A percentile compares a stretch with the other conserved stretches of the same genome.
Evolutionary conservation across 2,888 invertebrate species (phyloP).

Genomic region (Augiades crinisus): DNA sequence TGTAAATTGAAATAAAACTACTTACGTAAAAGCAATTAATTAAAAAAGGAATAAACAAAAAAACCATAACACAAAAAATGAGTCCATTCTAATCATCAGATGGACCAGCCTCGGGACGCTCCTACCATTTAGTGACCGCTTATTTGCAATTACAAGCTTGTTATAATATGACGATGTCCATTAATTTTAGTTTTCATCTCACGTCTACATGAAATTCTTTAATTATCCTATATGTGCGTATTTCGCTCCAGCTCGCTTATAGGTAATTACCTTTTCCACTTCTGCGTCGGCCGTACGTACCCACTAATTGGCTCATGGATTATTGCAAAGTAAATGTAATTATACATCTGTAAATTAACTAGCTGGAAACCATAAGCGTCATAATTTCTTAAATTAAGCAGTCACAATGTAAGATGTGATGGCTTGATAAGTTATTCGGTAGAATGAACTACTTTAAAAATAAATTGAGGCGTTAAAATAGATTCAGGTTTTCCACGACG

Average conservation of each 20-base stretch:
- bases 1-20: too few relatives aligned
- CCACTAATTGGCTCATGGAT: conserved; percentile 22
- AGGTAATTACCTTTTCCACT: conserved; percentile 21
- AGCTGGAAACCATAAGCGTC: conserved; percentile 15
- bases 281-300: conserved; percentile 8
- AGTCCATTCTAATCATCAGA: too few relatives aligned
- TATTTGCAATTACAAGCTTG: conserved; percentile 13
- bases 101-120: too few relatives aligned
- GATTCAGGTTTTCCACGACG: background rate
- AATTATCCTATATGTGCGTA: conserved; percentile 15
- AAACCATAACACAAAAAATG: too few relatives aligned
- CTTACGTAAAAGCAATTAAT: too few relatives aligned
- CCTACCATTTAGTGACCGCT: conserved; percentile 10
- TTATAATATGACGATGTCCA: conserved; percentile 15
- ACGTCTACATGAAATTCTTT: conserved; percentile 21
- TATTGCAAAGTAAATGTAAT: conserved; percentile 24
- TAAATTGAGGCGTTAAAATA: background rate
- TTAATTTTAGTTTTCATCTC: conserved; percentile 25
- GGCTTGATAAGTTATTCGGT: conserved; percentile 1
- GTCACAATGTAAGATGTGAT: conserved; percentile 5
- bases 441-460: background rate
- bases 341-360: conserved; percentile 19
- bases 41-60: too few relatives aligned
- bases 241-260: conserved; percentile 6
- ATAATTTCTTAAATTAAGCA: conserved; percentile 7